A percentile compares a stretch with the other conserved stretches of the same genome.
These are phyloP conservation scores for Conchocele bisecta DNA, from an alignment of 2,888 invertebrate genomes.

Conservation along the genomic window DNA sequence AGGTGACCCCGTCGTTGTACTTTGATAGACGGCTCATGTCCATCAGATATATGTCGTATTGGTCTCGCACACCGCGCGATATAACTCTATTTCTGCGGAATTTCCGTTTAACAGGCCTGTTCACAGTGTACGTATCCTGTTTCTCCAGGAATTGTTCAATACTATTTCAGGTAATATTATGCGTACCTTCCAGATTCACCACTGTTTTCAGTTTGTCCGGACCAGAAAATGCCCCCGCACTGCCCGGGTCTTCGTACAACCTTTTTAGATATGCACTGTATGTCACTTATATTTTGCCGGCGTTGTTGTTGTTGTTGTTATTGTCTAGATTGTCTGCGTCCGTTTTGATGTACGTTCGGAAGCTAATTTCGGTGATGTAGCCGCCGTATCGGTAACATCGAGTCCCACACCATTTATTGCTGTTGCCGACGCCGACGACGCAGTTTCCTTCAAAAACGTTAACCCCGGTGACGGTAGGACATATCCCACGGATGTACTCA, in stretches of 20 bases:
- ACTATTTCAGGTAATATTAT: neutral
- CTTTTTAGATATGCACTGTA: neutral
- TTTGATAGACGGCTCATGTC: slow-evolving; percentile 4
- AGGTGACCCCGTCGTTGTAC: neutral
- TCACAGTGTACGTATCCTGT: slow-evolving; percentile 5
- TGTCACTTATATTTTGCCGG: too few relatives aligned
- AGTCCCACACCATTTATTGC: too few relatives aligned
- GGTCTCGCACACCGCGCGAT: neutral
- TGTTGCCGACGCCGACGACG: neutral
- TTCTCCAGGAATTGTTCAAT: neutral
- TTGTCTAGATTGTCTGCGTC: too few relatives aligned
- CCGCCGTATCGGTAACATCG: too few relatives aligned
- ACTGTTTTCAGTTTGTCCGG: neutral
- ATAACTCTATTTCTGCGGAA: neutral
- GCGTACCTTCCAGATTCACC: neutral
- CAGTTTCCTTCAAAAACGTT: neutral
- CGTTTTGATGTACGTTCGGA: too few relatives aligned
- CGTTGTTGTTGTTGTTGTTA: too few relatives aligned
- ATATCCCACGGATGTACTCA: slow-evolving; percentile 8
- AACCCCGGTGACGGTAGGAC: slow-evolving; percentile 7
- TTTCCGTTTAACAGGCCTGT: slow-evolving; percentile 1
- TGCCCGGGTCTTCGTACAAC: neutral
- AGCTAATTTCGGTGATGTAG: too few relatives aligned
- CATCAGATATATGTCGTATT: slow-evolving; percentile 5
- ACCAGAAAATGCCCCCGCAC: neutral